Evolutionary conservation across 2,113 vertebrate genomes (phyloP), one percentile per base, ranked within the genome.

Genomic region (Hepsetus odoe): DNA sequence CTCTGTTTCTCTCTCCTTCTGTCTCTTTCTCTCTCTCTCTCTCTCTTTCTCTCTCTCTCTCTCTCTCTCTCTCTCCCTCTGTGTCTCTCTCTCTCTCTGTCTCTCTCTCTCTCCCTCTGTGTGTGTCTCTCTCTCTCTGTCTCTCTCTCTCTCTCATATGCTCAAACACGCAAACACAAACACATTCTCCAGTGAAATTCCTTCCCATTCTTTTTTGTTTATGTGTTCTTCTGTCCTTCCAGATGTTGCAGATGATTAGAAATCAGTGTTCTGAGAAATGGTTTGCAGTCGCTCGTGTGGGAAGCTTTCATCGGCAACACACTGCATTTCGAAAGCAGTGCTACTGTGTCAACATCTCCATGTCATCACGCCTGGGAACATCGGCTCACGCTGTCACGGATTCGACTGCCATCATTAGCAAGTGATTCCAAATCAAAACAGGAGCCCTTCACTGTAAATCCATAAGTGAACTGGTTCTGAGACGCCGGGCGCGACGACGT

Each of bases 161-260:
- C 16, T 44, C n/a, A n/a, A n/a, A 13, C 38, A 65, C 53, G 18
- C 20, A 72, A n/a, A 42, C 71, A 49, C 44, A 64, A 59, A 53
- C 61, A 65, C 74, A 40, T 38, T 76, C 12, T 11, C 42, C 44
- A 75, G 46, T 51, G 30, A 30, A 76, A 55, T 35, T 80, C 72
- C 59, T 62, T 81, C 76, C 35, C 56, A n/a, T n/a, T 9, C 49
- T 6, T 20, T 66, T 67, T 83, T 87, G 89, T 90, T 92, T 87
- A 89, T 85, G 84, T 87, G 87, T 90, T 83, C 84, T 65, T 82
- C 77, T 87, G 87, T 87, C 80, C 86, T 89, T 92, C 91, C 91
- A 92, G 90, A 92, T 92, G 89, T 89, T 85, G 73, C 64, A 81
- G 86, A 91, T 90, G 84, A 90, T 90, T 86, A 87, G 86, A 83